phyloP scores from a whole-genome alignment of 2,113 vertebrate genomes.

The Callocephalon fimbriatum region DNA sequence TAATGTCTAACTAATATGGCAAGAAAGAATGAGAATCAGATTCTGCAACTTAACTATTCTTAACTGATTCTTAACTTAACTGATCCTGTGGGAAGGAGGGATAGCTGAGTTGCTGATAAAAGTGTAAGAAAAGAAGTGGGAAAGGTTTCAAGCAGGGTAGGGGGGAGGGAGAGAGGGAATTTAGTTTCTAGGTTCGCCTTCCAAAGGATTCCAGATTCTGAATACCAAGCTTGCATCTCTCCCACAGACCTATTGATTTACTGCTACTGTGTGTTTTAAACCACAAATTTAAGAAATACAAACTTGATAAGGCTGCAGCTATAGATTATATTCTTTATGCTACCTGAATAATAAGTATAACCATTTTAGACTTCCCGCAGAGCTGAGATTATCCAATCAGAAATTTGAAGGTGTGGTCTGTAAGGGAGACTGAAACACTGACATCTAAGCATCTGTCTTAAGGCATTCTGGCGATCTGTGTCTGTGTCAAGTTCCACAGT shows the following conservation, averaged over 20 bases:
- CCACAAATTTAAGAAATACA: neutral
- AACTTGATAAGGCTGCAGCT: neutral
- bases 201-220: neutral
- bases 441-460: accelerated
- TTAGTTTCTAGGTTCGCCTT: neutral
- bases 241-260: neutral
- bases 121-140: neutral
- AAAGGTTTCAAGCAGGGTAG: neutral
- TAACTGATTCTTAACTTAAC: neutral
- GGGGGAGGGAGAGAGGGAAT: neutral
- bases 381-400: neutral
- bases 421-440: neutral
- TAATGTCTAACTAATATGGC: neutral
- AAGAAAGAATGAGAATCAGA: neutral
- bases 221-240: neutral
- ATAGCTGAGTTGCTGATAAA: neutral
- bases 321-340: neutral
- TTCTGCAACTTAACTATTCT: neutral
- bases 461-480: neutral
- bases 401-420: neutral
- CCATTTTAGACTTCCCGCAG: neutral
- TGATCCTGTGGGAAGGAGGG: neutral
- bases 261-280: neutral
- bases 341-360: neutral
- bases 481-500: neutral